These are phyloP conservation scores for Saguinus imperator DNA, from an alignment of 2,113 vertebrate genomes.

Conservation along the genomic window DNA sequence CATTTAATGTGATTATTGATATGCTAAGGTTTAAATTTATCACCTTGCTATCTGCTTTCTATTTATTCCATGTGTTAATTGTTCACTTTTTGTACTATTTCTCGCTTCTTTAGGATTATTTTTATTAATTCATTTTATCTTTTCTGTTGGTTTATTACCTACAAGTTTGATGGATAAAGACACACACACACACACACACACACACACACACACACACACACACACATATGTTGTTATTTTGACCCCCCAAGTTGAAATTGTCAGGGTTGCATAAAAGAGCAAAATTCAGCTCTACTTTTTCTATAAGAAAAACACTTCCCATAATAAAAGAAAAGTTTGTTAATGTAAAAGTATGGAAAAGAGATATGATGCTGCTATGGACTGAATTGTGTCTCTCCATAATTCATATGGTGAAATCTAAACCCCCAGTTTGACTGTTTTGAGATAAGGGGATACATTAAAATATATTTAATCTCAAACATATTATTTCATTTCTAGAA, in stretches of 20 bases:
- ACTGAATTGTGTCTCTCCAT: too few relatives aligned
- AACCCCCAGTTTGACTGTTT: background rate
- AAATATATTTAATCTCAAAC: background rate
- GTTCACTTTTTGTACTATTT: background rate
- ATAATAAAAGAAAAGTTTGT: too few relatives aligned
- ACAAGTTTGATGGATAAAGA: background rate
- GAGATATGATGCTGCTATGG: too few relatives aligned
- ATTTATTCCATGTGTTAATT: background rate
- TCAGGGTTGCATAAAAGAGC: too few relatives aligned
- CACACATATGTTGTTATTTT: too few relatives aligned
- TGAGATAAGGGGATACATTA: background rate
- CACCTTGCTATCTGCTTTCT: background rate
- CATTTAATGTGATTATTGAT: background rate
- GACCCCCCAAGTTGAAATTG: too few relatives aligned
- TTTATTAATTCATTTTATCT: background rate
- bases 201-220: too few relatives aligned
- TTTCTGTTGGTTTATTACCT: background rate
- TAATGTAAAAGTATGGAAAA: too few relatives aligned
- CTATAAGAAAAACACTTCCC: too few relatives aligned
- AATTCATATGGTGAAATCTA: too few relatives aligned
- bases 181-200: too few relatives aligned
- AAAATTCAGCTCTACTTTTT: too few relatives aligned
- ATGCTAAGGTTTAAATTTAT: background rate
- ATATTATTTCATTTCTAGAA: conserved; percentile 11
- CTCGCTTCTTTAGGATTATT: background rate